A percentile compares a stretch with the other conserved stretches of the same genome.
phyloP scores from a whole-genome alignment of 1,140 invertebrate species.

The Rhizoglyphus robini region DNA sequence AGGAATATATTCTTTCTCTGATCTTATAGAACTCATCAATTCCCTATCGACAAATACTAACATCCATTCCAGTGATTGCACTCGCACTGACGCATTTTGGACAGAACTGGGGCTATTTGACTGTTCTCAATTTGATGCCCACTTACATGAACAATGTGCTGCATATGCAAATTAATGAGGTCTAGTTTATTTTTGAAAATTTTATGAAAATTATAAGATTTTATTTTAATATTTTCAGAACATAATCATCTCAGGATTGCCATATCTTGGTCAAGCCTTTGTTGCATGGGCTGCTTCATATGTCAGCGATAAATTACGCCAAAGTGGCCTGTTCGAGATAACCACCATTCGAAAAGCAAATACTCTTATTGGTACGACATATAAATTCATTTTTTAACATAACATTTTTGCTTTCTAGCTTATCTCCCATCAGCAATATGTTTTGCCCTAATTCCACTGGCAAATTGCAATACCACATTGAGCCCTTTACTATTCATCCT shows the following conservation, averaged over 20 bases:
- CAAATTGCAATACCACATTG: constrained; percentile 44
- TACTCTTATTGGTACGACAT: too few relatives aligned
- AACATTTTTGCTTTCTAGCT: constrained; percentile 27
- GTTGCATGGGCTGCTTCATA: constrained; percentile 37
- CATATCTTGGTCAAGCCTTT: constrained; percentile 41
- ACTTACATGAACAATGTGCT: constrained; percentile 84
- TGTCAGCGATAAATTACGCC: constrained; percentile 37
- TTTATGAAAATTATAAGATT: background rate
- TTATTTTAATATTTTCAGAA: constrained; percentile 39
- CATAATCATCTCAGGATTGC: constrained; percentile 42
- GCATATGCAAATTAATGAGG: constrained; percentile 68
- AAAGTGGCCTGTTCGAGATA: constrained; percentile 12
- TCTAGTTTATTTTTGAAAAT: constrained; percentile 34
- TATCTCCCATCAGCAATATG: constrained; percentile 2
- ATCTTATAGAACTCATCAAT: constrained; percentile 41
- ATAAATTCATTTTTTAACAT: too few relatives aligned
- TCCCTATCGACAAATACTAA: constrained; percentile 65
- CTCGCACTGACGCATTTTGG: constrained; percentile 75
- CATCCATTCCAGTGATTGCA: constrained; percentile 74
- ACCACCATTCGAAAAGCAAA: constrained; percentile 25
- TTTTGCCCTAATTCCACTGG: constrained; percentile 43
- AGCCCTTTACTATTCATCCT: constrained; percentile 20
- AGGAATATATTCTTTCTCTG: too few relatives aligned
- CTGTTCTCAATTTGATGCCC: constrained; percentile 78
- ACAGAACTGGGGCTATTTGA: constrained; percentile 89